A percentile compares a stretch with the other conserved stretches of the same genome.
Conservation (phyloP, 2,888 invertebrate genomes). For the Cephus sareptanus region DNA sequence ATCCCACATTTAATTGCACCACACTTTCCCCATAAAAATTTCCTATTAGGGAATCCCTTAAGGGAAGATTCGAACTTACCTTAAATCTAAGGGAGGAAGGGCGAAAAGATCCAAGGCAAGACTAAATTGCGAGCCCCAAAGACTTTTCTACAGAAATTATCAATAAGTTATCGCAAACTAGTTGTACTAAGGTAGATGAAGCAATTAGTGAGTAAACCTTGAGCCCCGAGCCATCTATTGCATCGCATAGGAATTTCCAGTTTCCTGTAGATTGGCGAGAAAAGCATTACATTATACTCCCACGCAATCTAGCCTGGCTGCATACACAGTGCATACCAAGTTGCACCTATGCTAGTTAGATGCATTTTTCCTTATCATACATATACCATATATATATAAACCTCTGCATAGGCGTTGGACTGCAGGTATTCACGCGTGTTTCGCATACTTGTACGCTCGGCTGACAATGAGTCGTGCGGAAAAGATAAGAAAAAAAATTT, state of each 20-base stretch:
- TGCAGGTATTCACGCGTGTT: background rate
- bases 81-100: background rate
- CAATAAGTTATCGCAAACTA: background rate
- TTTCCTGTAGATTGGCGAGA: background rate
- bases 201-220: background rate
- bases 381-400: background rate
- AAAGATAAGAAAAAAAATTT: background rate
- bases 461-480: background rate
- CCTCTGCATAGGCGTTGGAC: background rate
- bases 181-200: background rate
- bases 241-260: background rate
- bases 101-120: background rate
- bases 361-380: background rate
- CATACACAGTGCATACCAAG: background rate
- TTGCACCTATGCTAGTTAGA: background rate
- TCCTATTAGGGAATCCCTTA: background rate
- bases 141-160: background rate
- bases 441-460: background rate
- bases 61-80: background rate
- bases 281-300: background rate
- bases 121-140: background rate
- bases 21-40: background rate
- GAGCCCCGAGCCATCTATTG: background rate
- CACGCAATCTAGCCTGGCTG: background rate
- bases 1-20: background rate